These are phyloP conservation scores for Connochaetes taurinus DNA, from an alignment of 2,113 vertebrate genomes.

Conservation along the genomic window DNA sequence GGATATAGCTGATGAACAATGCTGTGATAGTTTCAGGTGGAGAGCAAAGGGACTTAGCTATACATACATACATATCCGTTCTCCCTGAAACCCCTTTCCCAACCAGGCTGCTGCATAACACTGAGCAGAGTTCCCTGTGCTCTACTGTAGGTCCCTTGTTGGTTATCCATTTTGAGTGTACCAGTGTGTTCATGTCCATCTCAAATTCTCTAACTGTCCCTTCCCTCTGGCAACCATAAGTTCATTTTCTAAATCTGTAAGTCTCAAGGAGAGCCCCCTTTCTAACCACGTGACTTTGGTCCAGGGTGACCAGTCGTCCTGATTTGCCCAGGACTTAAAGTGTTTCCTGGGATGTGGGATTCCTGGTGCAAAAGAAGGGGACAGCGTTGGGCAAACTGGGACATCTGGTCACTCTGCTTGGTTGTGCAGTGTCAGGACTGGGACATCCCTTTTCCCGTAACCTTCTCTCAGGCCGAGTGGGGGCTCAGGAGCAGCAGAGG, in stretches of 20 bases:
- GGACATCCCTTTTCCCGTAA: not conserved
- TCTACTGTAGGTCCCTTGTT: not conserved
- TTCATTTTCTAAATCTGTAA: not conserved
- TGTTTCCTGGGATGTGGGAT: not conserved
- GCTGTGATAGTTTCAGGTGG: not conserved
- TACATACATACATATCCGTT: not conserved
- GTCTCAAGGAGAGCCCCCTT: not conserved
- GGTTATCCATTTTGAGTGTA: not conserved
- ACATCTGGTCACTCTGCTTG: not conserved
- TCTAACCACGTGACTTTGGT: rapidly evolving
- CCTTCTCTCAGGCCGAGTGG: rapidly evolving
- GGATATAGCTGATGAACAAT: not conserved
- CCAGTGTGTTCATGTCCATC: not conserved
- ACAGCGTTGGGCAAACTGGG: not conserved
- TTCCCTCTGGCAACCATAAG: not conserved
- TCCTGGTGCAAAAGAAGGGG: not conserved
- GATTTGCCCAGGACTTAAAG: not conserved
- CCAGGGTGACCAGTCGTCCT: not conserved
- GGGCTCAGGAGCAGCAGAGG: no score
- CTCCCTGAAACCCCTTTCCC: not conserved
- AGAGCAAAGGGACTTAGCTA: not conserved
- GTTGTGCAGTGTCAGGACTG: not conserved
- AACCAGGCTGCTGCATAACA: not conserved
- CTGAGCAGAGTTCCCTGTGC: not conserved
- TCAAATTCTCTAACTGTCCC: not conserved